Base-by-base conservation (phyloP, 2,888 invertebrate genomes). In the Unio pictorum region DNA sequence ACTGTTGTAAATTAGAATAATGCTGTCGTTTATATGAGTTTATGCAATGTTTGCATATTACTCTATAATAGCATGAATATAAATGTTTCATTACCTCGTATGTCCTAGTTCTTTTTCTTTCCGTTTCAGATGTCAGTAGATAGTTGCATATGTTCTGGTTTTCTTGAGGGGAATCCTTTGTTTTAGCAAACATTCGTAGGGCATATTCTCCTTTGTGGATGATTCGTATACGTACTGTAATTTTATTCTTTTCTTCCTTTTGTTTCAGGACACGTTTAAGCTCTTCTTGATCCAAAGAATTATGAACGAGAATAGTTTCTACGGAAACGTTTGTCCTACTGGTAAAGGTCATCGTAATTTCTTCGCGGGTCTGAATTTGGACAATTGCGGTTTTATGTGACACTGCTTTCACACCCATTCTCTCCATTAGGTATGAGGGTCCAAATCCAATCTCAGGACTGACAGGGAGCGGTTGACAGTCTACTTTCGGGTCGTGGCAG, bases 381-480 rank as follows among this genome's bases (percentile, higher is more conserved):
- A 81, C 76, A 0, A 76, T 28, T 18, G 74, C 79, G 8, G 68
- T 58, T 55, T 67, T 64, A 30, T 81, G 81, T 0, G 78, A 73
- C 26, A 61, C 71, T 0, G 75, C 67, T 6, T 67, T 74, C 15
- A 79, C 15, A 6, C 81, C 81, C 4, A 72, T 71, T 20, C 64
- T 23, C 34, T 70, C 76, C 0, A 76, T 76, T 56, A 67, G 73
- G 23, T 61, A 30, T 28, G 63, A 74, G 15, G 81, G 81, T 6
- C 81, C 81, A 61, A 73, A 81, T 0, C 81, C 81, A 30, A 77
- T 61, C 5, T 73, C 79, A 0, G 80, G 76, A 62, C 76, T 76
- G 3, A 75, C 64, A 5, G 80, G 80, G 23, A 72, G 66, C 15
- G 78, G 77, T 55, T 75, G 67, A 60, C 75, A 75, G 26, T 78